Evolutionary conservation across 2,113 vertebrate species (phyloP), one percentile per base, ranked within the genome.

Genomic region (Todiramphus chloris): DNA sequence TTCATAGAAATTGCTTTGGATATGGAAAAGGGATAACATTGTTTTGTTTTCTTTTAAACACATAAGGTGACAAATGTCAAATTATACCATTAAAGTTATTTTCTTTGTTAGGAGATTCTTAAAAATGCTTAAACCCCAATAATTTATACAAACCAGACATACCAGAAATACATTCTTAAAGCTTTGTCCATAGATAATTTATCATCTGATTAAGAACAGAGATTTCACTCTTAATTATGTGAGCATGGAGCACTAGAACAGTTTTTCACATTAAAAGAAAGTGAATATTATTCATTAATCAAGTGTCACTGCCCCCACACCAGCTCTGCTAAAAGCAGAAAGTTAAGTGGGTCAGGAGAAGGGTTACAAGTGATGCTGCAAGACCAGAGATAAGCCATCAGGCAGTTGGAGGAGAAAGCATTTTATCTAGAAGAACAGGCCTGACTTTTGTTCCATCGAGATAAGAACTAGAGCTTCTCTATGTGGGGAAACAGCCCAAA

Each of bases 351-450:
- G 97, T 97, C 97, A 98, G 98, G 94, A 98, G 98, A 97, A 97
- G 95, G 96, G 97, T 97, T 98, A 96, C 16, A 64, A 93, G 97
- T 95, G 98, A 97, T 97, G 96, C 97, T 97, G 98, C 89, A 90
- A 97, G 97, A 97, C 91, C 94, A 97, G 95, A 98, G 98, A 98
- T 98, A 98, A 98, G 98, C 93, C 97, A 96, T 92, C 95, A 96
- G 98, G 97, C 98, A 96, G 98, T 98, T 98, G 98, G 97, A 98
- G 97, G 97, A 96, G 97, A 98, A 97, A 97, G 92, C 95, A 97
- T 96, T 98, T 98, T 98, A 98, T 98, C 98, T 97, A 95, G 93
- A 97, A 98, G 93, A 97, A 97, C 98, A 98, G 97, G 97, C 97
- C 97, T 97, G 97, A 94, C 96, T 96, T 97, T 97, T 31, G 96